Conservation (phyloP, 2,888 invertebrate genomes). For the Cacoxenus indagator region DNA sequence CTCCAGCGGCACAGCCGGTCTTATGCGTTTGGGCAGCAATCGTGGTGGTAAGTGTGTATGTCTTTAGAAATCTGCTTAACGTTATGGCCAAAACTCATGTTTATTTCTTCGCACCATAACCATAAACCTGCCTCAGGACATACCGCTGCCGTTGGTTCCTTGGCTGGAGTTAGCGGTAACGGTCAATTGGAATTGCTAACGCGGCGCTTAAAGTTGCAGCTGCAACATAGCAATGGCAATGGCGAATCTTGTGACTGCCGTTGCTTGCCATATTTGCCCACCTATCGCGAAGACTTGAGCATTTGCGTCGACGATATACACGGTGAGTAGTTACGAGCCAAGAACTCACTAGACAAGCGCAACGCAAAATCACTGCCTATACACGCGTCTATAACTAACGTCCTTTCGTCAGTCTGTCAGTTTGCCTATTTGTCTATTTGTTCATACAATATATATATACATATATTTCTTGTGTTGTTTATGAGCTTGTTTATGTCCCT, state of each 20-base stretch:
- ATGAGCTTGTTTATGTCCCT: neutral
- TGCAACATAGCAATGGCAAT: slow-evolving; percentile 29
- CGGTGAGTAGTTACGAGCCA: slow-evolving; percentile 73
- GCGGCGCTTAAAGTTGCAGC: slow-evolving; percentile 52
- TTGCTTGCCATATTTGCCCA: slow-evolving; percentile 81
- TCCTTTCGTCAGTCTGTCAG: neutral
- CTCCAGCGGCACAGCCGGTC: slow-evolving; percentile 70
- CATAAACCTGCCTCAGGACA: slow-evolving; percentile 23
- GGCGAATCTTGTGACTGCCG: slow-evolving; percentile 78
- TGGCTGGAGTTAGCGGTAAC: slow-evolving; percentile 39
- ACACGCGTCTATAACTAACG: too few species aligned
- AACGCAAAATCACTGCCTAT: neutral
- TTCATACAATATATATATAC: too few species aligned
- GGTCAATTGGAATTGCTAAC: slow-evolving; percentile 53
- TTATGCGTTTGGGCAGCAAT: slow-evolving; percentile 51
- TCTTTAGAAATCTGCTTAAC: slow-evolving; percentile 27
- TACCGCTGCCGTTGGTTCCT: slow-evolving; percentile 41
- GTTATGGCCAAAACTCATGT: slow-evolving; percentile 14
- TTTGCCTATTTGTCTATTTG: neutral
- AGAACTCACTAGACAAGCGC: slow-evolving; percentile 1
- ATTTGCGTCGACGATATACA: slow-evolving; percentile 89
- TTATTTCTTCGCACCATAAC: neutral
- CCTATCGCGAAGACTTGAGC: slow-evolving; percentile 86
- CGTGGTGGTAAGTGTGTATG: slow-evolving; percentile 66
- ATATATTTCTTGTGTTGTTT: neutral